phyloP scores from a whole-genome alignment of 1,140 invertebrate species.

The Eciton burchellii region DNA sequence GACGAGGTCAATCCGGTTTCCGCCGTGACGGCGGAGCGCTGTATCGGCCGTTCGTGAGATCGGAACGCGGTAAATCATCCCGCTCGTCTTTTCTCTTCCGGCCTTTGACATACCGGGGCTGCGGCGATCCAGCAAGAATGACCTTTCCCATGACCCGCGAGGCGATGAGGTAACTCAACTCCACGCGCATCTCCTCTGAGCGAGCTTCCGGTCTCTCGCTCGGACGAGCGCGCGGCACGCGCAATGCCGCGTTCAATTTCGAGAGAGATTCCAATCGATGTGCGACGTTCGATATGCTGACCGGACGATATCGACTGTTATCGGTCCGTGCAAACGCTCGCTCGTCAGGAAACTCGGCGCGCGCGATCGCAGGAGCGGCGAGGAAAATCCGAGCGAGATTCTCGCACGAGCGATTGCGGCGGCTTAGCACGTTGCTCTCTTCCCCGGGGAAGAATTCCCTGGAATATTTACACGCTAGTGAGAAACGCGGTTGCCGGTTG shows the following conservation, averaged over 20 bases:
- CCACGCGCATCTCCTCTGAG: constrained; percentile 21
- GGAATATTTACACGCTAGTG: constrained; percentile 31
- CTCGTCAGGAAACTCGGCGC: too few species aligned
- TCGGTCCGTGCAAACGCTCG: neutral
- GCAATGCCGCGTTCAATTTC: neutral
- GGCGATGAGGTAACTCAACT: constrained; percentile 63
- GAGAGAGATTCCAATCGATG: constrained; percentile 5
- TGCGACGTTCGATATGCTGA: neutral
- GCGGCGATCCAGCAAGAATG: constrained; percentile 52
- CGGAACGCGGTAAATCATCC: constrained; percentile 53
- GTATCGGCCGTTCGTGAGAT: constrained; percentile 56
- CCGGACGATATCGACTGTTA: neutral
- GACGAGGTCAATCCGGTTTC: constrained; percentile 22
- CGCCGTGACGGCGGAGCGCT: neutral
- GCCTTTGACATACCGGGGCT: neutral
- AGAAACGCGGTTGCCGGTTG: neutral
- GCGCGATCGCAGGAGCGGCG: too few species aligned
- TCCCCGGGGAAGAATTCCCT: constrained; percentile 36
- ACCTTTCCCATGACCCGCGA: constrained; percentile 33
- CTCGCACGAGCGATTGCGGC: constrained; percentile 25
- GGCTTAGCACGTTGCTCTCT: constrained; percentile 19
- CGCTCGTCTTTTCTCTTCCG: constrained; percentile 3
- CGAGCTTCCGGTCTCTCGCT: neutral
- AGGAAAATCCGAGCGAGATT: neutral
- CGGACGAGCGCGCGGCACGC: neutral